Evolutionary conservation across 2,797 vertebrate genomes (phyloP).

Genomic region (Peromyscus attwateri): DNA sequence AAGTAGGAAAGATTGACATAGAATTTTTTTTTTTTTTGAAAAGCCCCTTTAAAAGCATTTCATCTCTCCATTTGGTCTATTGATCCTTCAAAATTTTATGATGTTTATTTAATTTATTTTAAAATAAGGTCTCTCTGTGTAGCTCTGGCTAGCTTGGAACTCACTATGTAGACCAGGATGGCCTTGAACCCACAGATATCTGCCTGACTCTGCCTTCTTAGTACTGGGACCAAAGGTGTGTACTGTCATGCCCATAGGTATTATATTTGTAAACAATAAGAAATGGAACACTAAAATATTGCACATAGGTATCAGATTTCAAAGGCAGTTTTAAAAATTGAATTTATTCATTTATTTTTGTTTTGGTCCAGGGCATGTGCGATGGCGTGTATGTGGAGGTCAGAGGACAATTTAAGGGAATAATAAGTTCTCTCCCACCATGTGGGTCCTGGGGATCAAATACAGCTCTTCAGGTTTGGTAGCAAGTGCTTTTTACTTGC

Average conservation of each 20-base stretch:
- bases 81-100: conserved; percentile 42
- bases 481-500: neutral
- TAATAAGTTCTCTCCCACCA: neutral
- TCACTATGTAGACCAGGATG: neutral
- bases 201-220: neutral
- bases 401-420: neutral
- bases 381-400: neutral
- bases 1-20: conserved; percentile 48
- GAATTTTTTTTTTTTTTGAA: conserved; percentile 25
- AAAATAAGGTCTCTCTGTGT: neutral
- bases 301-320: neutral
- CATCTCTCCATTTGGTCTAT: conserved; percentile 34
- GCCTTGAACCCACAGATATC: neutral
- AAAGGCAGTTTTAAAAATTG: neutral
- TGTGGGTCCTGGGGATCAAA: neutral
- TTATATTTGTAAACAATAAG: conserved; percentile 44
- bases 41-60: conserved; percentile 21
- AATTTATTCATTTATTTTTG: neutral
- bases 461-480: neutral
- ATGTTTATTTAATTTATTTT: neutral
- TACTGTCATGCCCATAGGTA: neutral
- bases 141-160: neutral
- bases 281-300: conserved; percentile 38
- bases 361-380: neutral
- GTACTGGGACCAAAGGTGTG: neutral